Conservation (phyloP, 2,113 vertebrate genomes). For the Puffinus mauretanicus region DNA sequence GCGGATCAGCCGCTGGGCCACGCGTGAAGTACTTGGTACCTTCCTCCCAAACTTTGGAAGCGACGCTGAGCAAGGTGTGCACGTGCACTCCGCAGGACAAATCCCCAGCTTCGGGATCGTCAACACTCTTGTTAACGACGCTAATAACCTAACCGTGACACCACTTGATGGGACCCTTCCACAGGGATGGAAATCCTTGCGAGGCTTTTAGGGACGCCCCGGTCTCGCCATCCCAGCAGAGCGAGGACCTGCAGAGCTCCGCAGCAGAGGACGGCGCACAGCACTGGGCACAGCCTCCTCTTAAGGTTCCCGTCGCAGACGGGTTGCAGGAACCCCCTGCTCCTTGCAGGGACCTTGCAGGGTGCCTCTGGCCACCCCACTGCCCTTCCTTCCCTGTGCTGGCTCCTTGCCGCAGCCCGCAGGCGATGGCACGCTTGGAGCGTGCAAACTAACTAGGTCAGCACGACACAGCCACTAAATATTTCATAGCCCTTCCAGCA, state of each 20-base stretch:
- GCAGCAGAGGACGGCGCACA: accelerated
- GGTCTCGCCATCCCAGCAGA: background rate
- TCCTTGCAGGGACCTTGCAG: background rate
- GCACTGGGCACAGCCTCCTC: background rate
- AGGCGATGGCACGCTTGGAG: background rate
- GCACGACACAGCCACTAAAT: background rate
- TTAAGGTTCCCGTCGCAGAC: accelerated
- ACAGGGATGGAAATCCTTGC: accelerated
- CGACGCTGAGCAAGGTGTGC: accelerated
- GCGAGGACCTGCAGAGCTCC: background rate
- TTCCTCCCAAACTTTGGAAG: background rate
- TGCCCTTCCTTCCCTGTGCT: background rate
- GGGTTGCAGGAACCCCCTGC: background rate
- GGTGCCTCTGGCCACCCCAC: background rate
- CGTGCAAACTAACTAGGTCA: conserved; percentile 1
- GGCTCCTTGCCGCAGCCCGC: background rate
- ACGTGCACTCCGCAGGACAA: no score
- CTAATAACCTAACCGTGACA: accelerated
- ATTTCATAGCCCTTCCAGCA: conserved; percentile 23
- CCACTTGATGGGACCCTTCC: background rate
- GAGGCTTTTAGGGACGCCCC: background rate
- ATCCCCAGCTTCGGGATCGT: accelerated
- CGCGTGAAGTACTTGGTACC: accelerated
- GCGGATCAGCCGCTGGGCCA: accelerated
- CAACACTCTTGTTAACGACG: accelerated